Evolutionary conservation across 1,140 invertebrate species (phyloP).

Genomic region (Tetramorium simillimum): DNA sequence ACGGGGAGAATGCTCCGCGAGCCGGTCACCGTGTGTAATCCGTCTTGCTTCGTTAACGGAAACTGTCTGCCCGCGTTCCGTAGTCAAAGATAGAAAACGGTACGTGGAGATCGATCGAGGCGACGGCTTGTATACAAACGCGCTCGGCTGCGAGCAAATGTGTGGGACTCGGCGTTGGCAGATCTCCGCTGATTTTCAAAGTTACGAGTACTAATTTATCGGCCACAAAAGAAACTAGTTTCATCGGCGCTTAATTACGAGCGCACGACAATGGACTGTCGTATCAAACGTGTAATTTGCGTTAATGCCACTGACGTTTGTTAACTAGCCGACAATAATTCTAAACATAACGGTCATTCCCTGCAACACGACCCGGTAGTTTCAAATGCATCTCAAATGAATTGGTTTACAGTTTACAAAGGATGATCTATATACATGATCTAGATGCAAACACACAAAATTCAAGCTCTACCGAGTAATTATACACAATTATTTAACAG

Average conservation of each 20-base stretch:
- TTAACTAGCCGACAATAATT: constrained; percentile 29
- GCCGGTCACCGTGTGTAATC: background rate
- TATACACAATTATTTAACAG: background rate
- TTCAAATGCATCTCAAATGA: constrained; percentile 26
- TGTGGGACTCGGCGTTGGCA: background rate
- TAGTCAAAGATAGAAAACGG: constrained; percentile 20
- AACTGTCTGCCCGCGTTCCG: constrained; percentile 1
- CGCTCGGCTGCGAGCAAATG: background rate
- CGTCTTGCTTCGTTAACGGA: constrained; percentile 35
- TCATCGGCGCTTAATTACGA: background rate
- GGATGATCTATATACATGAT: background rate
- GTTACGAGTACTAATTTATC: background rate
- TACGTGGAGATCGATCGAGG: constrained; percentile 34
- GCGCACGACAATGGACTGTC: background rate
- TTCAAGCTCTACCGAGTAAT: background rate
- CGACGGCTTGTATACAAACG: background rate
- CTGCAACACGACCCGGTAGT: background rate
- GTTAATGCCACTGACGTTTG: background rate
- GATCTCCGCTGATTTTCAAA: background rate
- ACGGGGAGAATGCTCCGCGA: background rate
- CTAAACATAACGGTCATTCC: background rate
- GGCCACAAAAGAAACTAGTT: background rate
- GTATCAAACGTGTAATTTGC: background rate
- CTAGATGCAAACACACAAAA: background rate
- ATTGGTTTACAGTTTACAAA: constrained; percentile 38